Conservation (phyloP, 2,888 invertebrate genomes). For the Elegia similella region DNA sequence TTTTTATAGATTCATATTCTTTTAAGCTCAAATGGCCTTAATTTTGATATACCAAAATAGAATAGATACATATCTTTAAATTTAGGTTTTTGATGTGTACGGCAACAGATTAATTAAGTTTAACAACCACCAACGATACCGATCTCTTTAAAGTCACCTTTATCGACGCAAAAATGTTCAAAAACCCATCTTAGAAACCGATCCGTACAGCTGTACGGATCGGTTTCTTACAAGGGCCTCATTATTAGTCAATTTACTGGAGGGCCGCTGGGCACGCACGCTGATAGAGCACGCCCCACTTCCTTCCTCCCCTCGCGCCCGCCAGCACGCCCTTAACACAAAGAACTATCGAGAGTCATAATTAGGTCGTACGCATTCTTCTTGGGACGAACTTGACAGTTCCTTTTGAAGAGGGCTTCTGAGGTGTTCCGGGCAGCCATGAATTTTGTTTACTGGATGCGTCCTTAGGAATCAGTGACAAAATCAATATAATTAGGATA, state of each 20-base stretch:
- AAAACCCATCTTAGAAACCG: not conserved
- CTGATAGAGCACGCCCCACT: conserved; percentile 8
- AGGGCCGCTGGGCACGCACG: conserved; percentile 3
- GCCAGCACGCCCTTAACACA: not conserved
- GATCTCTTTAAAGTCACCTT: not conserved
- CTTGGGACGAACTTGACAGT: not conserved
- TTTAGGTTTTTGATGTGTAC: not conserved
- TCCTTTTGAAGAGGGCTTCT: not conserved
- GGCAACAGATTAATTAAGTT: not conserved
- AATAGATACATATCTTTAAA: no score
- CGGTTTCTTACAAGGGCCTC: no score
- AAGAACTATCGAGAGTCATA: conserved; percentile 2
- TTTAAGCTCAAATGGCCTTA: no score
- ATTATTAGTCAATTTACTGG: conserved; percentile 18
- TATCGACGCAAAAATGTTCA: not conserved
- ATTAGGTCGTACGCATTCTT: conserved; percentile 11
- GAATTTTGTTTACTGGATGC: no score
- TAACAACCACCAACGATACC: not conserved
- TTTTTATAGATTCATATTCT: no score
- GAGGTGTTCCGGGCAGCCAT: no score
- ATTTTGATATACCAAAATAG: no score
- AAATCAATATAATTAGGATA: no score
- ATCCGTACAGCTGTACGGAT: not conserved
- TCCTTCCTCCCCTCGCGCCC: not conserved
- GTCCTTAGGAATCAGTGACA: no score